A percentile compares a stretch with the other conserved stretches of the same genome.
These are phyloP conservation scores for Fulica atra DNA, from an alignment of 2,113 vertebrate species.

Conservation along the genomic window DNA sequence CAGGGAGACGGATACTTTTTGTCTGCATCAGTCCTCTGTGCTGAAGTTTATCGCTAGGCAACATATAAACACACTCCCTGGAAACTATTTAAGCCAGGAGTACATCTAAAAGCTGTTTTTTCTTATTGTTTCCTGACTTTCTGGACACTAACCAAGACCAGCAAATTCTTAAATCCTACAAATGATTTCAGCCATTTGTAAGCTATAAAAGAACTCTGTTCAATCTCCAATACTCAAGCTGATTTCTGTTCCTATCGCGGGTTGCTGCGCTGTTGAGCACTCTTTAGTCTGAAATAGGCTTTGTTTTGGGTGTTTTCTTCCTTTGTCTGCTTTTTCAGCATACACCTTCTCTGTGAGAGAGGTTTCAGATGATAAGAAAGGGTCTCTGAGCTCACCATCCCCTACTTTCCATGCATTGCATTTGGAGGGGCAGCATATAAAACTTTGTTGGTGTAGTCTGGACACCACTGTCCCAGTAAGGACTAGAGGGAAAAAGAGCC, in stretches of 20 bases:
- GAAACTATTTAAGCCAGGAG: conserved; percentile 28
- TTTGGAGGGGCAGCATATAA: neutral
- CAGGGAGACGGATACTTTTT: neutral
- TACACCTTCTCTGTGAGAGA: neutral
- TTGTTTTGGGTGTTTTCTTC: neutral
- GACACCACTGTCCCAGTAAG: neutral
- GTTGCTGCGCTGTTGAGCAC: neutral
- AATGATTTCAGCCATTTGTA: conserved; percentile 35
- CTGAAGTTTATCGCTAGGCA: conserved; percentile 7
- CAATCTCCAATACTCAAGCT: neutral
- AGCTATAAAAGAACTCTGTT: conserved; percentile 43
- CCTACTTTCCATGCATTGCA: neutral
- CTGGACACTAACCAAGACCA: conserved; percentile 48
- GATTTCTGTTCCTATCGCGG: neutral
- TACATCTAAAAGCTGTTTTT: conserved; percentile 35
- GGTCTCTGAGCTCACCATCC: neutral
- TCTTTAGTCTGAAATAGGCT: conserved; percentile 3
- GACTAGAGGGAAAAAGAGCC: neutral
- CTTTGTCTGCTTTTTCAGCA: conserved; percentile 26
- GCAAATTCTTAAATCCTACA: conserved; percentile 47
- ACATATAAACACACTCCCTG: neutral
- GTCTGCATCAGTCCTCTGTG: neutral
- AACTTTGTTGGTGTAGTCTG: neutral
- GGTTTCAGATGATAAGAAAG: neutral
- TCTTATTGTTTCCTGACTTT: conserved; percentile 54